These are phyloP conservation scores for Agonopterix subpropinquella DNA, from an alignment of 2,888 invertebrate species.

Conservation along the genomic window DNA sequence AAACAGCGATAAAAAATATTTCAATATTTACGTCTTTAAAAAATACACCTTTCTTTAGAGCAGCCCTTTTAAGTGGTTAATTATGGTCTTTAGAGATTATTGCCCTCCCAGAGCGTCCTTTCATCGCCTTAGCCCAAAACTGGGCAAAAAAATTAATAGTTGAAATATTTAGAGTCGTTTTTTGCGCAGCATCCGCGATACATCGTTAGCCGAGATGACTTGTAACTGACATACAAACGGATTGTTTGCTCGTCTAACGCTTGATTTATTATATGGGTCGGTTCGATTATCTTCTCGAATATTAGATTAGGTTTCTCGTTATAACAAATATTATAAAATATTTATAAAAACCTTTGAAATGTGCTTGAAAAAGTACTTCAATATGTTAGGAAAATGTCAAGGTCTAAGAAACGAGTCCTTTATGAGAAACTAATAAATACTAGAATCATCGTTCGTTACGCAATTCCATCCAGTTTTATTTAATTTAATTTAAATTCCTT, in stretches of 20 bases:
- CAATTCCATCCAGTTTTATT: no score
- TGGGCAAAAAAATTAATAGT: slow-evolving; percentile 39
- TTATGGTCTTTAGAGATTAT: slow-evolving; percentile 15
- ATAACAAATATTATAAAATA: background rate
- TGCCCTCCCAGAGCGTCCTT: slow-evolving; percentile 42
- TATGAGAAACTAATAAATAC: no score
- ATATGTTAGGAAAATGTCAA: background rate
- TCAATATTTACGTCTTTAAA: no score
- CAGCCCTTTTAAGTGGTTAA: slow-evolving; percentile 33
- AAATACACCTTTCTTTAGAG: no score
- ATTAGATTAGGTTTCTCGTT: slow-evolving; percentile 2
- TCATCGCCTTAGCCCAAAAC: slow-evolving; percentile 27
- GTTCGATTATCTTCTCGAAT: background rate
- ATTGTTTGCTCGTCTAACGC: slow-evolving; percentile 51
- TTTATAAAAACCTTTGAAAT: background rate
- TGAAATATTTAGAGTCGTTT: slow-evolving; percentile 33
- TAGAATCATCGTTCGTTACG: no score
- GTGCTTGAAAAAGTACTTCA: background rate
- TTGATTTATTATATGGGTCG: slow-evolving; percentile 45
- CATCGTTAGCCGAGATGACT: slow-evolving; percentile 50
- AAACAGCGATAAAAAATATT: no score
- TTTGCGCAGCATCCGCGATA: slow-evolving; percentile 45
- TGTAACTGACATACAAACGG: slow-evolving; percentile 52
- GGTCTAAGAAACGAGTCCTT: background rate
- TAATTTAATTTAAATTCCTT: no score